A percentile compares a stretch with the other conserved stretches of the same genome.
phyloP scores from a whole-genome alignment of 2,888 invertebrate species.

The Coecobrya sp. region DNA sequence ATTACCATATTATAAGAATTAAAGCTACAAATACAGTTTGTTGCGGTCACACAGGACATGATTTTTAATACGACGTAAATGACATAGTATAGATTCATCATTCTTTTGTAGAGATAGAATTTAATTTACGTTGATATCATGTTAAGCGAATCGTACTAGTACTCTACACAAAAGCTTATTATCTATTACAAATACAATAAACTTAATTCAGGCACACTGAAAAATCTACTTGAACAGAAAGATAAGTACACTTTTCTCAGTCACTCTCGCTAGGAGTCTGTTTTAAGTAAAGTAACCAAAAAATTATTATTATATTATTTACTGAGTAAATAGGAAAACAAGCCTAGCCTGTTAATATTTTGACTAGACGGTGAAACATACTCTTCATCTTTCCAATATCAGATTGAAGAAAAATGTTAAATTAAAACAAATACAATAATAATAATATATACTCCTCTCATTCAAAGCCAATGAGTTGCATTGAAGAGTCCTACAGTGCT shows the following conservation, averaged over 20 bases:
- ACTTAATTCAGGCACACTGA: constrained; percentile 53
- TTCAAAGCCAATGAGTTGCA: constrained; percentile 44
- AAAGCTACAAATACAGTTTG: constrained; percentile 5
- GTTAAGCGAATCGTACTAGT: constrained; percentile 6
- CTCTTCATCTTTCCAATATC: constrained; percentile 17
- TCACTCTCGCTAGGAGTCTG: constrained; percentile 64
- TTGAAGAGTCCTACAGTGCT: constrained; percentile 5
- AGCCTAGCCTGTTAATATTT: constrained; percentile 55
- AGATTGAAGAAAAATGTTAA: background rate
- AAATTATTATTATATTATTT: constrained; percentile 36
- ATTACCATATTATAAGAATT: background rate
- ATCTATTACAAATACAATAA: background rate
- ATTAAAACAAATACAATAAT: background rate
- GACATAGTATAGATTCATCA: background rate
- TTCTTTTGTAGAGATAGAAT: constrained; percentile 5
- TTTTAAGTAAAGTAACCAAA: constrained; percentile 51
- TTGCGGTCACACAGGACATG: background rate
- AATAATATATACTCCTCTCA: background rate
- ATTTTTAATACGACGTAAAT: constrained; percentile 29
- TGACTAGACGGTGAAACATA: constrained; percentile 51
- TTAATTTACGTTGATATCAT: background rate
- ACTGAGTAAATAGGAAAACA: constrained; percentile 56
- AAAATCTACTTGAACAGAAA: constrained; percentile 28
- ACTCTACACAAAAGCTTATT: background rate
- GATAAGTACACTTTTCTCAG: constrained; percentile 72